Evolutionary conservation across 2,113 vertebrate species (phyloP), one percentile per base, ranked within the genome.

Genomic region (Larimichthys crocea): DNA sequence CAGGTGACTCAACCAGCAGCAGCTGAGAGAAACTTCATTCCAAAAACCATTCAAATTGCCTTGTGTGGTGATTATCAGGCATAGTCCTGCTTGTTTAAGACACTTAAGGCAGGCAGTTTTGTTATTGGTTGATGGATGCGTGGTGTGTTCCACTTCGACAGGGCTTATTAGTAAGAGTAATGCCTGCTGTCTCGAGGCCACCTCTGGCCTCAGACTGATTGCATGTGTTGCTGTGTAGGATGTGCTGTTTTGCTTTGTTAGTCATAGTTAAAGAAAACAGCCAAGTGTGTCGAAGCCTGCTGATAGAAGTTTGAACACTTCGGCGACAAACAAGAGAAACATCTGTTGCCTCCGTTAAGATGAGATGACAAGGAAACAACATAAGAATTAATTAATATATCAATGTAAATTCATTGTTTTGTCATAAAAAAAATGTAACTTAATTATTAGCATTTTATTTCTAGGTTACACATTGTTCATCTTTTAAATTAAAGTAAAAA

Each of bases 131-230:
- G 88, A 92, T 84, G 74, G 60, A 91, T 90, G 79, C 0, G n/a
- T 71, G 31, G 15, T 9, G 57, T 52, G 74, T 49, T 76, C 55
- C 19, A 3, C 77, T 60, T 68, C 90, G 92, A 93, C 79, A 49
- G 81, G 74, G 66, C 88, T 90, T 84, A 89, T 94, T 92, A 93
- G 77, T 65, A 70, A 90, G 91, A 94, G 83, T 91, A 91, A 91
- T 91, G 90, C 26, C 66, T 50, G 31, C 82, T 75, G 79, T 85
- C 90, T 50, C 1, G 17, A 70, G 48, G 46, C 85, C 71, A 89
- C 79, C 76, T 68, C 84, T 89, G 76, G 76, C 76, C 85, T 64
- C 48, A 15, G 2, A 42, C 63, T 86, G 79, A 88, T 79, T 74
- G 20, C 81, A 65, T 26, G 81, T 57, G 79, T 66, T 49, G 64